Evolutionary conservation across 2,888 invertebrate species (phyloP), one percentile per base, ranked within the genome.

Genomic region (Cheilosia vulpina): DNA sequence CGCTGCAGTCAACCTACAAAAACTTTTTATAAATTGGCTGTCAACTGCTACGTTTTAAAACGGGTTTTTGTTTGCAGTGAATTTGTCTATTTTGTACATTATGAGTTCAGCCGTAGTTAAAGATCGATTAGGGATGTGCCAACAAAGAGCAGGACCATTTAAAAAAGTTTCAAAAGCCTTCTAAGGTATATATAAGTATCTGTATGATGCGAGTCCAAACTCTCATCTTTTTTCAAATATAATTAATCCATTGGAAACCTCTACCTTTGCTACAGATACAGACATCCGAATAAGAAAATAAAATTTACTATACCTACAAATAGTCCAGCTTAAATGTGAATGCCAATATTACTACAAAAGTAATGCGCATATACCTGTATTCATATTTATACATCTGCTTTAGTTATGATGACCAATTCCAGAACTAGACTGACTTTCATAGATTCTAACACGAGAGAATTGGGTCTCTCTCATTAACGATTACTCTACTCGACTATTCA

Each of bases 381-480:
- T 4, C 1, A 38, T 38, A 13, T 13, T 38, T 13, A 1, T 13
- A 38, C 38, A 38, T 43, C 66, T 53, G 50, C 58, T 17, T 65
- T 71, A 81, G 76, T 57, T 82, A 88, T 87, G 43, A 43, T 43
- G 90, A 90, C 90, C 90, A 90, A 90, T 88, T 89, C 89, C 89
- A 87, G 87, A 89, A 90, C 89, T 90, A 90, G 90, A 90, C 90
- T 90, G 90, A 90, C 90, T 89, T 89, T 88, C 85, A 88, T 71
- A 84, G 75, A 75, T 75, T 79, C 69, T 83, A 79, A 55, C 60
- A 58, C 24, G 79, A 75, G 65, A 66, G 71, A 63, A 78, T 57
- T 73, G 31, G 47, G 71, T 83, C 83, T 73, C 68, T 79, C 73
- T 58, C 62, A 31, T 41, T 60, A 13, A 38, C 13, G 38, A 38